phyloP scores from a whole-genome alignment of 2,113 vertebrate genomes.

The Leptobrachium ailaonicum region DNA sequence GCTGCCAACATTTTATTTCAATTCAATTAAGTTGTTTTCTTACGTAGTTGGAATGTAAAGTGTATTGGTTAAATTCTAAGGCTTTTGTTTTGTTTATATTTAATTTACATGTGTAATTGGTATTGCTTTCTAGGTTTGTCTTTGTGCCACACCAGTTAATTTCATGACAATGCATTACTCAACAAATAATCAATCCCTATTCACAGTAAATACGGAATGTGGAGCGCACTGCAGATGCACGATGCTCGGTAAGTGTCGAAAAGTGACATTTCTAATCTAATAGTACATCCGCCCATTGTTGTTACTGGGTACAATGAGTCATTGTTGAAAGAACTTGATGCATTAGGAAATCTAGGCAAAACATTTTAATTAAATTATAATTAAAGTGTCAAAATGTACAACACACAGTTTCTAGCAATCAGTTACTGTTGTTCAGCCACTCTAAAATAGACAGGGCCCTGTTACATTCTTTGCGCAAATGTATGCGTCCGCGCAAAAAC shows the following conservation, averaged over 20 bases:
- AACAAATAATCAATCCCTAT: not conserved
- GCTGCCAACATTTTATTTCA: no score
- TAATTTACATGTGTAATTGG: not conserved
- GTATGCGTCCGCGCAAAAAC: no score
- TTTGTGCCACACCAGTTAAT: not conserved
- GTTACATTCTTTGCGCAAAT: no score
- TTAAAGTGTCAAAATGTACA: not conserved
- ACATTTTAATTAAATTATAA: not conserved
- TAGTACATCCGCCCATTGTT: no score
- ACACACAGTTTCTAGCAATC: not conserved
- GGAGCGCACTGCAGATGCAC: not conserved
- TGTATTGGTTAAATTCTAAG: not conserved
- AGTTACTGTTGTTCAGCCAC: no score
- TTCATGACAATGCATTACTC: not conserved
- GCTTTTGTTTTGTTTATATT: not conserved
- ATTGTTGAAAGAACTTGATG: not conserved
- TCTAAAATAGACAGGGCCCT: no score
- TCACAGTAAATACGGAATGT: not conserved
- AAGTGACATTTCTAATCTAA: no score
- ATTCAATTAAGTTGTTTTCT: no score
- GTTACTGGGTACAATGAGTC: not conserved
- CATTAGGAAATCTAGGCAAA: not conserved
- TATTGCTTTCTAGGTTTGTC: not conserved
- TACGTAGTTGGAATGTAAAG: no score
- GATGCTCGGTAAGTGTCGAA: not conserved